Evolutionary conservation across 2,113 vertebrate genomes (phyloP).

Genomic region (Gila orcuttii): DNA sequence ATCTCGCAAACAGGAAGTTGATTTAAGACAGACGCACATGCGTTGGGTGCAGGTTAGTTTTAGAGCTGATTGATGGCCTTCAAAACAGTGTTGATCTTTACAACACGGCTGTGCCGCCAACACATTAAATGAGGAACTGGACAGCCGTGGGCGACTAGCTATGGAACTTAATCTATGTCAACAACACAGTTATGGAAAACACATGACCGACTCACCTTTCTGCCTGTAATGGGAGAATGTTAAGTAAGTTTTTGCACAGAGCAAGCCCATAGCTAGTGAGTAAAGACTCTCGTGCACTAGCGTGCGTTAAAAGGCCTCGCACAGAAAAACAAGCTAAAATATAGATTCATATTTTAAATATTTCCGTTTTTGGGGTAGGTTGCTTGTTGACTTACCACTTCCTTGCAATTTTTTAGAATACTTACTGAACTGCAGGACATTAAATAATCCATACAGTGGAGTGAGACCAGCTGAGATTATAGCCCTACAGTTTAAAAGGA

Average conservation of each 20-base stretch:
- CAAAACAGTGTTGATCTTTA: not conserved
- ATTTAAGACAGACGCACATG: conserved; percentile 7
- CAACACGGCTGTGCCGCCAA: not conserved
- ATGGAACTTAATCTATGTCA: conserved; percentile 66
- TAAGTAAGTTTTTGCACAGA: conserved; percentile 59
- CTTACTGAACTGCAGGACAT: conserved; percentile 81
- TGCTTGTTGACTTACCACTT: conserved; percentile 79
- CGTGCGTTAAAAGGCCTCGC: conserved; percentile 65
- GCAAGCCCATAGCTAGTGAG: conserved; percentile 71
- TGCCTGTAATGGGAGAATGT: conserved; percentile 47
- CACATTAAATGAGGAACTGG: not conserved
- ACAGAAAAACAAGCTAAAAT: conserved; percentile 69
- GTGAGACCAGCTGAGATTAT: conserved; percentile 71
- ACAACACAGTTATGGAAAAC: conserved; percentile 48
- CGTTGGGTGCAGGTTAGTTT: not conserved
- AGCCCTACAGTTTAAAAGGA: conserved; percentile 73
- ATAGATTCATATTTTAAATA: conserved; percentile 50
- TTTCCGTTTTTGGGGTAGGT: conserved; percentile 58
- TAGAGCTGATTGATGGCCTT: conserved; percentile 28
- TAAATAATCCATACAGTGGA: conserved; percentile 80
- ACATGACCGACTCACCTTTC: conserved; percentile 53
- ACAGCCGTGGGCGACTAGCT: conserved; percentile 64
- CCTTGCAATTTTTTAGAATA: conserved; percentile 74
- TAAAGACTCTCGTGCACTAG: conserved; percentile 60
- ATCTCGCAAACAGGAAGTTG: conserved; percentile 13